Percentiles rank a stretch among this genome's conserved stretches.
These are phyloP conservation scores for Pipistrellus pygmaeus DNA, from an alignment of 2,797 vertebrate species.

Conservation along the genomic window DNA sequence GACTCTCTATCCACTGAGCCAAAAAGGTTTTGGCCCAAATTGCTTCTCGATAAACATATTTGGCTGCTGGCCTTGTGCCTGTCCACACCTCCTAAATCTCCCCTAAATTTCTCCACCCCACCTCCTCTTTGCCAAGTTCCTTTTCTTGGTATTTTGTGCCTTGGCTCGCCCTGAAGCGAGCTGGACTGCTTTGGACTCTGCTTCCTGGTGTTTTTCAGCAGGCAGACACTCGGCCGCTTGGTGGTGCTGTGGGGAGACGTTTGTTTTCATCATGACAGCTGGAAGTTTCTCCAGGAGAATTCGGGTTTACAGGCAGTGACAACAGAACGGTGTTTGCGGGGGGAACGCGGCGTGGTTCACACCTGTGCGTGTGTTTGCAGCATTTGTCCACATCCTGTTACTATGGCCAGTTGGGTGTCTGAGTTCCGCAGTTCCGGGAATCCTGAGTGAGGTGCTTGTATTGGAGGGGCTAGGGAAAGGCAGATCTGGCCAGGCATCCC, in stretches of 20 bases:
- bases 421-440: background rate
- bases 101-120: background rate
- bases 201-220: background rate
- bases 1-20: no score
- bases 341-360: background rate
- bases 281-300: background rate
- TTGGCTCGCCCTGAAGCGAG: background rate
- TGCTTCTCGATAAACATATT: background rate
- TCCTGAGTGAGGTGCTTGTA: background rate
- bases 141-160: background rate
- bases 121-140: background rate
- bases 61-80: background rate
- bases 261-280: background rate
- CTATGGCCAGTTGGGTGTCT: background rate
- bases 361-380: background rate
- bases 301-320: background rate
- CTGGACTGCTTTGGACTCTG: background rate
- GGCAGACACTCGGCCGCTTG: conserved; percentile 78
- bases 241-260: conserved; percentile 83
- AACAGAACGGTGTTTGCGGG: background rate
- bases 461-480: background rate
- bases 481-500: background rate
- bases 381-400: background rate
- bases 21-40: background rate
- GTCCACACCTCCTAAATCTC: background rate